phyloP scores from a whole-genome alignment of 2,797 vertebrate genomes.

The Gymnocypris eckloni region DNA sequence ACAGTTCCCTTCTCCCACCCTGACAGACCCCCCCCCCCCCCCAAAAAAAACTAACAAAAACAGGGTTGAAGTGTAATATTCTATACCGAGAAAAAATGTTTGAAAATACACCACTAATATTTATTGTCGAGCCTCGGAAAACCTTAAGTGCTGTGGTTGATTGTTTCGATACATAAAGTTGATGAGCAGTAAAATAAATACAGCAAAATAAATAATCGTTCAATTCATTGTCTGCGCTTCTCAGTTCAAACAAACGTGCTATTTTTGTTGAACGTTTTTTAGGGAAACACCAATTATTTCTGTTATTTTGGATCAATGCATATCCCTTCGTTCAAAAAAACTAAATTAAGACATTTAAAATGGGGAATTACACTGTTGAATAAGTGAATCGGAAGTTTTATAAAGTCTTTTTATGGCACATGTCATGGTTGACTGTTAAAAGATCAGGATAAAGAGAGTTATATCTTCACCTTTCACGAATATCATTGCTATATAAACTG shows the following conservation, averaged over 20 bases:
- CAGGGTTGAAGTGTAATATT: neutral
- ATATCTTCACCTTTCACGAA: constrained; percentile 41
- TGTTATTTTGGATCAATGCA: neutral
- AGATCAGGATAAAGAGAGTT: constrained; percentile 24
- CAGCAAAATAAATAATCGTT: constrained; percentile 54
- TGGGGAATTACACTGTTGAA: constrained; percentile 13
- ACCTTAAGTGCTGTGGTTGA: constrained; percentile 51
- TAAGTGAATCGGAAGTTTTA: neutral
- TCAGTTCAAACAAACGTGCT: neutral
- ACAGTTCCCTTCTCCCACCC: neutral
- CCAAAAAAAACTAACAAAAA: neutral
- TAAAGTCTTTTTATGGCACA: constrained; percentile 17
- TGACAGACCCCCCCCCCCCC: neutral
- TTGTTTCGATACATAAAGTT: constrained; percentile 35
- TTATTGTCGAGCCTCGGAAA: constrained; percentile 2
- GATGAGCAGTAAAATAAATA: constrained; percentile 53
- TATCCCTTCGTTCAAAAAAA: constrained; percentile 1
- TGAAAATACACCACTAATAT: constrained; percentile 3
- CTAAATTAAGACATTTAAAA: constrained; percentile 29
- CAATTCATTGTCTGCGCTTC: constrained; percentile 49
- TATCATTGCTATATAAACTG: constrained; percentile 31
- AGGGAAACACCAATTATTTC: neutral
- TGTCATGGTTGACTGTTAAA: constrained; percentile 23
- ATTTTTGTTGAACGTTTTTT: neutral
- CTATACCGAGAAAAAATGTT: neutral